These are phyloP conservation scores for Parazoanthus swiftii DNA, from an alignment of 92 coral and sea anemone species.

Conservation along the genomic window DNA sequence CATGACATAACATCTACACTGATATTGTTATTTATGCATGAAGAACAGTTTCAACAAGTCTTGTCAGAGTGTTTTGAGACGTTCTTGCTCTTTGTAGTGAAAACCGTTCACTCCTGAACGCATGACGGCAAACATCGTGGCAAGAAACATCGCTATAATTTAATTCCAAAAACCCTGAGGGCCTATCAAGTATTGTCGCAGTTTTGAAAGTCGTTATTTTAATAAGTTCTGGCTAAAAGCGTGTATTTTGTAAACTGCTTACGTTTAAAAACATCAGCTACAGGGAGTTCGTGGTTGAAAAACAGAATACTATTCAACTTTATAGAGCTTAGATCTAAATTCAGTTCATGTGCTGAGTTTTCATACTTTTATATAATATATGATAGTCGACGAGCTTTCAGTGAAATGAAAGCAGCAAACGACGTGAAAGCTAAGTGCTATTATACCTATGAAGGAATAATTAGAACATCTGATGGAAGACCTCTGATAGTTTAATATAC, in stretches of 20 bases:
- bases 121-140: neutral
- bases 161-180: neutral
- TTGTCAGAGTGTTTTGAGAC: neutral
- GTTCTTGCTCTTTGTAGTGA: neutral
- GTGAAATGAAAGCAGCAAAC: constrained; percentile 7
- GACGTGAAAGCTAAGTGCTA: constrained; percentile 11
- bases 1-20: neutral
- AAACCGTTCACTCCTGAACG: neutral
- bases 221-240: neutral
- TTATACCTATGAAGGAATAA: neutral
- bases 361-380: neutral
- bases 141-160: neutral
- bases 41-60: neutral
- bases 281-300: neutral
- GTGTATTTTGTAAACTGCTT: neutral
- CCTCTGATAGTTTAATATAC: neutral
- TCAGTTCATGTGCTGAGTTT: constrained; percentile 4
- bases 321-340: neutral
- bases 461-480: constrained; percentile 4
- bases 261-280: neutral
- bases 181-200: neutral
- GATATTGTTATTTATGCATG: constrained; percentile 20
- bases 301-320: neutral
- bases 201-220: neutral
- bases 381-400: neutral